Evolutionary conservation across 2,113 vertebrate genomes (phyloP), one percentile per base, ranked within the genome.

Genomic region (Pipa parva): DNA sequence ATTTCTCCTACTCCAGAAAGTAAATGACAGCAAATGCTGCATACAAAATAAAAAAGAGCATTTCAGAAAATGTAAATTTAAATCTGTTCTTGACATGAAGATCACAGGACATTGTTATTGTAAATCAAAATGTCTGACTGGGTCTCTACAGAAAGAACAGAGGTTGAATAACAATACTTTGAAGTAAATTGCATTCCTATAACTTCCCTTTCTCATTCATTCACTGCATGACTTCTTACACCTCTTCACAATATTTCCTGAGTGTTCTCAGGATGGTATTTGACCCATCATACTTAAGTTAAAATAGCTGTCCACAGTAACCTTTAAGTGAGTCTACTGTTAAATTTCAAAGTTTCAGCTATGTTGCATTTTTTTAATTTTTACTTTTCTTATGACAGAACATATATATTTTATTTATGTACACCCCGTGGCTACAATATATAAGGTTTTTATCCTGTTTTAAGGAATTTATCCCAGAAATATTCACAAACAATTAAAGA

Each of bases 251-350:
- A 26, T 51, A 64, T 29, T 64, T 29, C 9, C 22, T 29, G 29
- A 56, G 36, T 56, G 25, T 45, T 56, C 51, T 64, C 63, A 64
- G 36, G 51, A 64, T 64, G 63, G 36, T 33, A 42, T 45, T 55
- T 64, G 63, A 64, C 51, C 63, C 51, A 45, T 42, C 51, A 64
- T 55, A 55, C 33, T 37, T 9, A 64, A 64, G 18, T 17, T 15
- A 56, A 64, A 64, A 54, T 56, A 45, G 25, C 20, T 45, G 36
- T 26, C 39, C 33, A 46, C n/a, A 55, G 17, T 46, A 46, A 56
- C 36, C 50, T 64, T 55, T 45, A 8, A 46, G n/a, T 13, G 21
- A 22, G 18, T 10, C 20, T 49, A 49, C 39, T 15, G 12, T 42
- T 1, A 2, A 42, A 15, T n/a, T 6, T 42, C 39, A n/a, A 17